Evolutionary conservation across 2,888 invertebrate genomes (phyloP), one percentile per base, ranked within the genome.

Genomic region (Drosophila antonietae): DNA sequence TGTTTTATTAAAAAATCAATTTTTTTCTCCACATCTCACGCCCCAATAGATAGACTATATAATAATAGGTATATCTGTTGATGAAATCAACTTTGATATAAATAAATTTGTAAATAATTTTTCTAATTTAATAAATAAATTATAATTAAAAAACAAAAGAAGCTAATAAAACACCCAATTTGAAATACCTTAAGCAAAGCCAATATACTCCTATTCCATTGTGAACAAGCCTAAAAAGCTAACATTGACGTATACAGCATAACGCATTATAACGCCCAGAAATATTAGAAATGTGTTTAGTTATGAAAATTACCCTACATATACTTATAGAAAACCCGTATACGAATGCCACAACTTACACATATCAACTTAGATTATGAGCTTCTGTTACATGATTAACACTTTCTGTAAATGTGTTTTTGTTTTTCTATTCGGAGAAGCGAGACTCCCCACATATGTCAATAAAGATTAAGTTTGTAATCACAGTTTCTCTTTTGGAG

Each of bases 211-310:
- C 1, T 33, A 33, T 33, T 12, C 6, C 12, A 18, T 18, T 6
- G 6, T 12, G 7, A 12, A 1, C n/a, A 28, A 33, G 7, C 20
- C 14, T 37, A 35, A 15, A 52, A 52, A 15, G 10, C 23, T 14
- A 43, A 56, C 33, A 37, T 47, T 41, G 31, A 41, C 31, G 55
- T 33, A 61, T n/a, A n/a, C n/a, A n/a, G n/a, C n/a, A n/a, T n/a
- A n/a, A n/a, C n/a, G 44, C 18, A 12, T n/a, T n/a, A n/a, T 1
- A 18, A n/a, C 33, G 18, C 3, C 14, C 14, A 18, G 7, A 12
- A 20, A 18, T 33, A 35, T 51, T 33, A 20, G 3, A 33, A 7
- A 33, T 12, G 10, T n/a, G 18, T 18, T 51, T 18, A 18, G 18
- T 51, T 18, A 14, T 51, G 20, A 35, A 35, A 51, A 14, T 51